Conservation (phyloP, 2,797 vertebrate genomes). For the Otus scops region DNA sequence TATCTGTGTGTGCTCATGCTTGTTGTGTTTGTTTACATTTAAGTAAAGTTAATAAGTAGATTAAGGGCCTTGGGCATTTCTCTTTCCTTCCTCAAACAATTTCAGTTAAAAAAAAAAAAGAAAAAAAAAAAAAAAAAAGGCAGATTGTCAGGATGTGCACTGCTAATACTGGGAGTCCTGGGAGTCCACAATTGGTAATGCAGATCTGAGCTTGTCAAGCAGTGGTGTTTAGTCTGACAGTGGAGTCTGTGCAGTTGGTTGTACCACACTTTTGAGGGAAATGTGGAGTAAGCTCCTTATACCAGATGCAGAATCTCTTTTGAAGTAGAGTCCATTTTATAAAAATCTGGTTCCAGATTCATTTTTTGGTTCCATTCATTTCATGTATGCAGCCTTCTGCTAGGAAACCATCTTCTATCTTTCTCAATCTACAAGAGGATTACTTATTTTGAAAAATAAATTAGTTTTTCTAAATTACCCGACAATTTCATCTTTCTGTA, state of each 20-base stretch:
- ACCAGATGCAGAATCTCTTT: background rate
- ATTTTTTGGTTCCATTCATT: background rate
- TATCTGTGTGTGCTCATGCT: background rate
- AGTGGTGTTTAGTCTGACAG: background rate
- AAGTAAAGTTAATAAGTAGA: background rate
- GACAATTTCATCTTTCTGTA: background rate
- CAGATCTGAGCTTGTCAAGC: background rate
- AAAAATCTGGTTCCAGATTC: background rate
- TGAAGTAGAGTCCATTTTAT: background rate
- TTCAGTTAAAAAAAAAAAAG: background rate
- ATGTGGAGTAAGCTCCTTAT: background rate
- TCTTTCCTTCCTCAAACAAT: background rate
- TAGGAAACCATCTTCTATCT: background rate
- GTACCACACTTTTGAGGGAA: background rate
- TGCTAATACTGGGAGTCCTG: accelerated
- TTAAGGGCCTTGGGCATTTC: background rate
- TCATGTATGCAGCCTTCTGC: background rate
- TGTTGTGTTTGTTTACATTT: background rate
- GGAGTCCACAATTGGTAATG: background rate
- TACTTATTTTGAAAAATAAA: conserved; percentile 21
- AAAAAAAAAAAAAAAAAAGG: no score
- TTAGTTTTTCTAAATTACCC: conserved; percentile 7
- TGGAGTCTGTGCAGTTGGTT: background rate
- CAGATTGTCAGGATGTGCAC: background rate
- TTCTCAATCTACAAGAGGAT: background rate